Evolutionary conservation across 2,888 invertebrate species (phyloP), one percentile per base, ranked within the genome.

Genomic region (Holacanthella duospinosa): DNA sequence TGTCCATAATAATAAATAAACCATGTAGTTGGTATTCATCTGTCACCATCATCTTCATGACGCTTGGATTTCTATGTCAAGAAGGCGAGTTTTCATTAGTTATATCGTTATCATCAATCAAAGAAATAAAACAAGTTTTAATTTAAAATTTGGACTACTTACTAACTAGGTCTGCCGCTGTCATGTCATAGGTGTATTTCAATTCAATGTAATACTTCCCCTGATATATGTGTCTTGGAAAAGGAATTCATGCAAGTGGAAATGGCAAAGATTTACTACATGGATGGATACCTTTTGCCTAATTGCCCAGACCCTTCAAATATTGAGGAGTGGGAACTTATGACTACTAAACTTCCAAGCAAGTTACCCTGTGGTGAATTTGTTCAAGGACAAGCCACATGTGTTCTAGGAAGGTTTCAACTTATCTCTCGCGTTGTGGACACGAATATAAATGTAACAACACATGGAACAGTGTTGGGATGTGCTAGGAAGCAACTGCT

Each of bases 391-490:
- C 28, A 27, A 55, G 66, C 67, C 2, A 71, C 70, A 1, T 72
- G 72, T 48, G 64, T 65, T 12, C 29, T 69, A 2, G 70, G 72
- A n/a, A 27, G 69, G 54, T 66, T 72, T 29, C 66, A 64, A 60
- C 60, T 72, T 0, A 59, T 62, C 12, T 61, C 44, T 1, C 62
- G 53, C 12, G 56, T 48, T 12, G 43, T 43, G 4, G 59, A 53
- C 12, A 21, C 62, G 0, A 44, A 61, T 2, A 26, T 43, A 2
- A 65, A 61, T 43, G 29, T 60, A n/a, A 59, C 63, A 12, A 62
- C 63, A n/a, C 64, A 70, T 55, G 71, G 68, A 21, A 68, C 70
- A 2, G 66, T 71, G 6, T 19, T 72, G 36, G 72, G 72, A 2
- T 72, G 72, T 62, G 69, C 70, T 1, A 66, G 64, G n/a, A 29